Evolutionary conservation across 2,797 vertebrate species (phyloP), one percentile per base, ranked within the genome.

Genomic region (Emydoidea blandingii): DNA sequence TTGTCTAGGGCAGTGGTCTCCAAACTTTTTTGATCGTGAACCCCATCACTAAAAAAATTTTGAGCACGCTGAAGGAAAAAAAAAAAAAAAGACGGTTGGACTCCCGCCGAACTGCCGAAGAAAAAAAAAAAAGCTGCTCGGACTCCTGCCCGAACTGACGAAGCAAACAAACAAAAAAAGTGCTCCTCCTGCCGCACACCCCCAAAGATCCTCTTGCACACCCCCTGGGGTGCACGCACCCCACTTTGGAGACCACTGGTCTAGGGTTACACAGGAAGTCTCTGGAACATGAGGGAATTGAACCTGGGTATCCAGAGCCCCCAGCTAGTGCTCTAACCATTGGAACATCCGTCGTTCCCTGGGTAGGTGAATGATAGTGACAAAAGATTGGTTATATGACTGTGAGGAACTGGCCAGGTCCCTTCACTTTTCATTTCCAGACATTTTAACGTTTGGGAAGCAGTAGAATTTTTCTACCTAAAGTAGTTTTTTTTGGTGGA

Each of bases 401-500:
- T 25, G 1, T 85, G 15, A 2, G 23, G 23, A 85, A 2, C 5
- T 62, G 56, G 3, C 37, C 78, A 15, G 23, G 2, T 86, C 10
- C 37, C 21, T 91, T 86, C 37, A 56, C 12, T 59, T 23, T 23
- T 85, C 1, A 72, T 83, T 79, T 83, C 27, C 21, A 78, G 5
- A 50, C 88, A 31, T 25, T 19, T 95, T 50, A 88, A 81, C 4
- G 0, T 37, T 31, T 27, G 44, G 74, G 7, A 47, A 49, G 44
- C 14, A 92, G 83, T 78, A 29, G 4, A 12, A 81, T 31, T 85
- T 95, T 95, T 92, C 59, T 85, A 84, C 79, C n/a, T 65, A 12
- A 92, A 95, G 47, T 62, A 76, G 1, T 95, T 91, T 93, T 92
- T 57, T 59, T 29, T 12, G 54, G 49, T 82, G 91, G 94, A 76